phyloP scores from a whole-genome alignment of 30 jellyfish, hydroid and myxozoan species.

The Catostylus mosaicus region DNA sequence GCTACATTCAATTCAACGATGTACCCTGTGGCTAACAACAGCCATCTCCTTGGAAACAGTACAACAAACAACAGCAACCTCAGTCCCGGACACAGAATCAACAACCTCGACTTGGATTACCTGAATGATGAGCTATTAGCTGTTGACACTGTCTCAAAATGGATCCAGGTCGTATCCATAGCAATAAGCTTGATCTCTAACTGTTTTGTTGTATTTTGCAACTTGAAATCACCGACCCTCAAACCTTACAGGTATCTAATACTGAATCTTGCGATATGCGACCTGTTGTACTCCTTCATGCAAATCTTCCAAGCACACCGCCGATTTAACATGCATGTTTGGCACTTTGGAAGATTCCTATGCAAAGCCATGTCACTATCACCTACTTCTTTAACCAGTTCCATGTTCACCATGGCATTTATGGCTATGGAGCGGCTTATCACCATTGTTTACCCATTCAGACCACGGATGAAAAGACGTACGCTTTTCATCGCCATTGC shows the following conservation, averaged over 20 bases:
- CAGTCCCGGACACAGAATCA: neutral
- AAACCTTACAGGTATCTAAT: slow-evolving; percentile 33
- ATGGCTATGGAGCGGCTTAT: slow-evolving; percentile 61
- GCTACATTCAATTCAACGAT: neutral
- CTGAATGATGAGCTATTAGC: slow-evolving; percentile 18
- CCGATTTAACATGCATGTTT: slow-evolving; percentile 34
- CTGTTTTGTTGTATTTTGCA: slow-evolving; percentile 31
- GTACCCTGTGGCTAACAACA: too few relatives aligned
- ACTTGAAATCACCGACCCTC: neutral
- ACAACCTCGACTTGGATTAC: neutral
- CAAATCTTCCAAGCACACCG: slow-evolving; percentile 51
- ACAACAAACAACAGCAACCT: neutral
- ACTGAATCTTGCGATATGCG: slow-evolving; percentile 48
- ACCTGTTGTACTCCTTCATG: slow-evolving; percentile 35
- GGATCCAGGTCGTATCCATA: slow-evolving; percentile 52
- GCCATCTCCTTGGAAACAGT: too few relatives aligned
- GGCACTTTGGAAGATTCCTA: slow-evolving; percentile 56
- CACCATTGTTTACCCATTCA: slow-evolving; percentile 46
- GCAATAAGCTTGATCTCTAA: slow-evolving; percentile 40
- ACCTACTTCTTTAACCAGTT: slow-evolving; percentile 28
- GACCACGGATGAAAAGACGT: slow-evolving; percentile 12
- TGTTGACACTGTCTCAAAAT: slow-evolving; percentile 30
- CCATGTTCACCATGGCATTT: slow-evolving; percentile 62
- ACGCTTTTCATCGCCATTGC: neutral
- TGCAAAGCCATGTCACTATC: slow-evolving; percentile 33